Base-by-base conservation (phyloP, 2,113 vertebrate genomes). In the Falco punctatus region DNA sequence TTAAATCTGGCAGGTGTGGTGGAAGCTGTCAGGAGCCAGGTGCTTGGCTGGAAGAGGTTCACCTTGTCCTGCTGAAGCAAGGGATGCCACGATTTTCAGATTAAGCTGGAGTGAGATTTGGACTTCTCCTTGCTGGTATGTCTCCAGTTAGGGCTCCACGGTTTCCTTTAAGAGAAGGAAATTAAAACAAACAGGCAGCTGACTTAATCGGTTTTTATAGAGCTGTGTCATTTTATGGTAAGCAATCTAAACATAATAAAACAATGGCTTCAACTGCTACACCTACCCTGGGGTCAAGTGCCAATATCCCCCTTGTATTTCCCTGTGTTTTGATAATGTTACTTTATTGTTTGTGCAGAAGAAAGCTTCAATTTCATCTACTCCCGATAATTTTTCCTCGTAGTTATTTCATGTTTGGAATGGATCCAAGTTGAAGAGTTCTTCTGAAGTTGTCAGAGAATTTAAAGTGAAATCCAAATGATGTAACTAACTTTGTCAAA, bases 361-460 rank as follows among this genome's bases (percentile, higher is more conserved):
- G 33, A 71, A 52, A 62, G 19, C 52, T 72, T 64, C 24, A 1
- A 3, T 55, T 92, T 79, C 1, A 1, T 80, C 74, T 42, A 3
- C 55, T 40, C 44, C 10, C 20, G 1, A 48, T 40, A 46, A 9
- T 28, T 79, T 88, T 67, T 66, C 19, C 24, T 40, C 21, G 21
- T 22, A 73, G 33, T 70, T 70, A 7, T 14, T 81, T 81, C 4
- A 15, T 35, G 71, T 89, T 51, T 88, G 91, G 67, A 77, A 69
- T 0, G 1, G 26, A 18, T 9, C 59, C 58, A 58, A 4, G 35
- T 21, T 32, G 11, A 65, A 4, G 48, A 22, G n/a, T 58, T 81
- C 26, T 67, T 18, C 38, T 0, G 0, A 32, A 61, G 40, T 13
- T 77, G 46, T 58, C 0, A 0, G 61, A 44, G 33, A 24, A 24